Evolutionary conservation across 2,797 vertebrate genomes (phyloP), one percentile per base, ranked within the genome.

Genomic region (Manis javanica): DNA sequence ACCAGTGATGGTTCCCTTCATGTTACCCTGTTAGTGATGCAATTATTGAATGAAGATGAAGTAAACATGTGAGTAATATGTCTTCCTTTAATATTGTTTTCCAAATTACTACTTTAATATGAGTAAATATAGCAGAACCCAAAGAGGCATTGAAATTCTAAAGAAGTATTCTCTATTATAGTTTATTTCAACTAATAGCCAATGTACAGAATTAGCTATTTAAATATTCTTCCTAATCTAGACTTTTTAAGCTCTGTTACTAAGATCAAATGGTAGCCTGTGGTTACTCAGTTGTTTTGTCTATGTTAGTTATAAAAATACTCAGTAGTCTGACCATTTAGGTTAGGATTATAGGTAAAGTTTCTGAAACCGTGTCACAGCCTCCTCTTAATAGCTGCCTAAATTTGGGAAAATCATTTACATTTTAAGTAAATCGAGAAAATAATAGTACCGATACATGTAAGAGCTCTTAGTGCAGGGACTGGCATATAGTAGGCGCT

Each of bases 21-120:
- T 96, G 97, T 99, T 96, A 99, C 99, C 0, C 98, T 99, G 39
- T 98, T 99, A 16, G 99, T 99, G 98, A 99, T 99, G 98, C 98
- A 99, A 97, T 98, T 99, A 78, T 98, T 99, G 92, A 99, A 71
- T 96, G 98, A 99, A 98, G 99, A 99, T 96, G 99, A 99, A 98
- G 97, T 99, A 59, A 98, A 98, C 94, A 92, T 97, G 99, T 99
- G 98, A 99, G 99, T 99, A 97, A 78, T 97, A 15, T 26, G 46
- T n/a, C n/a, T 89, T 91, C 79, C n/a, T 89, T 87, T 59, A 84
- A 71, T 87, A 72, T 89, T 75, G 46, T 64, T 96, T 85, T 75
- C 49, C 39, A 87, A 14, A 46, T 84, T 87, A 64, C 68, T 92
- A 72, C 34, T 64, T 84, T 39, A 85, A 10, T 75, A 55, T 77